phyloP scores from a whole-genome alignment of 1,140 invertebrate species.

The Drosophila neocordata region DNA sequence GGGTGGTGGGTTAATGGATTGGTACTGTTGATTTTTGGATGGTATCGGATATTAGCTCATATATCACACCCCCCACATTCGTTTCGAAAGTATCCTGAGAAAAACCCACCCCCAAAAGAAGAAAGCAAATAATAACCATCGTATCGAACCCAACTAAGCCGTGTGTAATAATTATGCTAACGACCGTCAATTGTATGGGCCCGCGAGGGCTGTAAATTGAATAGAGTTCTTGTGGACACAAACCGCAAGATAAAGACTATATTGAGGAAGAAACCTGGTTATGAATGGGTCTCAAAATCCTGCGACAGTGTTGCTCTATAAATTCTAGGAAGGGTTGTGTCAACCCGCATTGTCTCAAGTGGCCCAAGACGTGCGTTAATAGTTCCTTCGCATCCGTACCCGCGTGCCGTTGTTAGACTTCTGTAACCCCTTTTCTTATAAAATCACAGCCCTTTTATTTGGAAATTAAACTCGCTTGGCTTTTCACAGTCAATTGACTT shows the following conservation, averaged over 20 bases:
- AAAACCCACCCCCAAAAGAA: conserved; percentile 5
- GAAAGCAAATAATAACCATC: conserved; percentile 1
- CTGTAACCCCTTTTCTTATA: conserved; percentile 27
- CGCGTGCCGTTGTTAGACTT: background rate
- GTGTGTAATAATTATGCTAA: conserved; percentile 81
- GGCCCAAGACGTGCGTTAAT: conserved; percentile 48
- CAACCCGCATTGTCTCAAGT: conserved; percentile 24
- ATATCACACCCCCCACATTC: conserved; percentile 7
- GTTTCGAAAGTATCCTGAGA: conserved; percentile 11
- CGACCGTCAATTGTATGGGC: conserved; percentile 71
- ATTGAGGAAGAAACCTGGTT: background rate
- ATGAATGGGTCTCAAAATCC: background rate
- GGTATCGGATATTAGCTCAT: conserved; percentile 22
- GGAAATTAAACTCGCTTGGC: conserved; percentile 77
- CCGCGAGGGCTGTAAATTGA: conserved; percentile 59
- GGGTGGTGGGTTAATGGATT: conserved; percentile 23
- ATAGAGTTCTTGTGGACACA: conserved; percentile 32
- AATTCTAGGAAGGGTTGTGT: conserved; percentile 17
- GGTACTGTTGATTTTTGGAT: conserved; percentile 13
- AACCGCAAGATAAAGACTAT: conserved; percentile 56
- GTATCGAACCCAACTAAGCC: conserved; percentile 49
- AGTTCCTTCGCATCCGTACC: conserved; percentile 39
- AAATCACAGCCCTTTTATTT: conserved; percentile 76
- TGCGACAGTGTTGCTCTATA: background rate
- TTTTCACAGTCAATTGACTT: conserved; percentile 80